Evolutionary conservation across 1,140 invertebrate genomes (phyloP).

Genomic region (Cylas formicarius): DNA sequence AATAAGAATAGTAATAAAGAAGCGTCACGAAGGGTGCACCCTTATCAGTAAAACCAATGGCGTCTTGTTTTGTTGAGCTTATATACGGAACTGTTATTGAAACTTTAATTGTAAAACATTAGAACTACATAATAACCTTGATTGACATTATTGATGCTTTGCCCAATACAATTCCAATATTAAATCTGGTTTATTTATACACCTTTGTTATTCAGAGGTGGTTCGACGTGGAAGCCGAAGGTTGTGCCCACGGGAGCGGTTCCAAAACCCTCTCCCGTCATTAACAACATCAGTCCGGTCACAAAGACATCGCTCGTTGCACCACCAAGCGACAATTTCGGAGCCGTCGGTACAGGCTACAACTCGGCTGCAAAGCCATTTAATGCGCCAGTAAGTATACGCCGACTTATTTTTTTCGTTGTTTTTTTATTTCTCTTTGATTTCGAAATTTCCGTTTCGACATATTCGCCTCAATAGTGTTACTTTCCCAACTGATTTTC

Average conservation of each 20-base stretch:
- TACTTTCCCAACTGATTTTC: too few relatives aligned
- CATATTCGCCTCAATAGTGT: too few relatives aligned
- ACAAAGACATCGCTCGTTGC: slow-evolving; percentile 84
- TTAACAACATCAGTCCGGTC: slow-evolving; percentile 56
- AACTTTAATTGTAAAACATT: too few relatives aligned
- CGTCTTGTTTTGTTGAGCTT: too few relatives aligned
- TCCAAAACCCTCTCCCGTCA: slow-evolving; percentile 54
- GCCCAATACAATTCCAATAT: slow-evolving; percentile 18
- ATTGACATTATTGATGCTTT: slow-evolving; percentile 27
- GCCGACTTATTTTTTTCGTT: too few relatives aligned
- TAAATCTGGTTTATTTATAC: slow-evolving; percentile 18
- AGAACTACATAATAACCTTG: slow-evolving; percentile 15
- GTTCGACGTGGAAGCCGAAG: slow-evolving; percentile 70
- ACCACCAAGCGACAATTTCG: slow-evolving; percentile 56
- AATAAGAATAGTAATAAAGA: too few relatives aligned
- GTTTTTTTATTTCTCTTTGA: too few relatives aligned
- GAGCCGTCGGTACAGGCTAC: slow-evolving; percentile 75
- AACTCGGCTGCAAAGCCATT: slow-evolving; percentile 83
- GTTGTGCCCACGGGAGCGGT: slow-evolving; percentile 60
- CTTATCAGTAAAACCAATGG: neutral
- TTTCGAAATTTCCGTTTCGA: too few relatives aligned
- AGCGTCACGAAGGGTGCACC: too few relatives aligned
- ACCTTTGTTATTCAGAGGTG: slow-evolving; percentile 53
- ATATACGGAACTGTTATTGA: too few relatives aligned
- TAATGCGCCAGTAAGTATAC: slow-evolving; percentile 35